Percentiles rank a stretch among this genome's conserved stretches.
Evolutionary conservation across 2,113 vertebrate genomes (phyloP).

Genomic region (Lipotes vexillifer): DNA sequence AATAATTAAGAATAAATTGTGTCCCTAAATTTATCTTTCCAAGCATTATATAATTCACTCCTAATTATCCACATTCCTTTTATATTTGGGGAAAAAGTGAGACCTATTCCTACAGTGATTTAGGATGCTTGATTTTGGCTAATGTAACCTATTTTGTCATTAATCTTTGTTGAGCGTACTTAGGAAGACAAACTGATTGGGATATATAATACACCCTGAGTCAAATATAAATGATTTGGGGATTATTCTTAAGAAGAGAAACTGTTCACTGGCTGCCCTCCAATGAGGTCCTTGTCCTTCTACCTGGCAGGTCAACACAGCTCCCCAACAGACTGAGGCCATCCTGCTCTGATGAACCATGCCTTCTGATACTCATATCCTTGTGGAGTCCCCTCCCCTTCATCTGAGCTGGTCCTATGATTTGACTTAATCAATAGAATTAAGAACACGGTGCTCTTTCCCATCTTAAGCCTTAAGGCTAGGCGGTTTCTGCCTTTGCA

Average conservation of each 20-base stretch:
- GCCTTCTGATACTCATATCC: neutral
- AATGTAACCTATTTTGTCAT: neutral
- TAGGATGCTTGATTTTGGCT: neutral
- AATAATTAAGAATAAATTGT: neutral
- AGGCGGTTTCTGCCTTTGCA: neutral
- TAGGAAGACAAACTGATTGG: neutral
- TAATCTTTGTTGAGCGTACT: neutral
- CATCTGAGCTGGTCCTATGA: neutral
- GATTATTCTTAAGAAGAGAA: neutral
- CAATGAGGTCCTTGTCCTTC: neutral
- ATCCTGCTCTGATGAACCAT: rapidly evolving
- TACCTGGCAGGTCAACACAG: too few relatives aligned
- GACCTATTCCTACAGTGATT: neutral
- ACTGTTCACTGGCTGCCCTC: neutral
- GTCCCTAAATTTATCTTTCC: neutral
- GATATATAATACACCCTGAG: neutral
- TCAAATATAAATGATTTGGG: neutral
- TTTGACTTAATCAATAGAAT: neutral
- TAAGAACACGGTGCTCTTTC: neutral
- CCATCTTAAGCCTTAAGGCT: neutral
- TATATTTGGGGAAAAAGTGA: neutral
- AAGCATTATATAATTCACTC: neutral
- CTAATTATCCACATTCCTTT: neutral
- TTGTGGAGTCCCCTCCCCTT: neutral
- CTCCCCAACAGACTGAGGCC: neutral